Base-by-base conservation (phyloP, 1,140 invertebrate species). In the Coelopa frigida region DNA sequence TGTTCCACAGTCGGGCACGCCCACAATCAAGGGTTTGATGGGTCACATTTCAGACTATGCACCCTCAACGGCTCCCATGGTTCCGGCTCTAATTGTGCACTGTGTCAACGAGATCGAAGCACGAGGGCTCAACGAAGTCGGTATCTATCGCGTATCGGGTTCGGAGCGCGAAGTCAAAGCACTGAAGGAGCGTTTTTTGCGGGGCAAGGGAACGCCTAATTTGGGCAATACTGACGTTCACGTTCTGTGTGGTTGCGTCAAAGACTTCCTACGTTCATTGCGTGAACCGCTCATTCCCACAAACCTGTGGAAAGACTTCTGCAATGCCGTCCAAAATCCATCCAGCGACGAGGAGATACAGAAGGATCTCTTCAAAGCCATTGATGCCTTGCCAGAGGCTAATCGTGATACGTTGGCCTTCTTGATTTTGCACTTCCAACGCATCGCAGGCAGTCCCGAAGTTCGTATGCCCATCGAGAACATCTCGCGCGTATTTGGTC, bases 71-170 rank as follows among this genome's bases (percentile, higher is more conserved):
- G 73, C 86, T 17, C 95, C 95, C 2, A 91, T 94, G 85, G 84
- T 99, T 33, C 95, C 95, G 6, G 85, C 88, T 2, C 62, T 98
- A 1, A 78, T 98, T 50, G 84, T 97, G 32, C 92, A 97, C 65
- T 98, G 94, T 67, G 80, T 96, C 6, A 92, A 91, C 58, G 94
- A 97, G 48, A 69, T 98, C 24, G 94, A 98, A 75, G 73, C 80
- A 3, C 72, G 90, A 22, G 93, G 85, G 1, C 72, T 97, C 12
- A 78, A 70, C 6, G 89, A 94, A 73, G 78, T 88, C 22, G 95
- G 94, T 3, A 72, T 98, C 1, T 98, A 98, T 70, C 80, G 94
- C 41, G 77, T 96, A 26, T 85, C 89, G 44, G 94, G 93, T 15
- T 81, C 84, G 5, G 84, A 87, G 24, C 77, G 79, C 46, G 89